Conservation (phyloP, 2,113 vertebrate genomes). For the Gopherus flavomarginatus region DNA sequence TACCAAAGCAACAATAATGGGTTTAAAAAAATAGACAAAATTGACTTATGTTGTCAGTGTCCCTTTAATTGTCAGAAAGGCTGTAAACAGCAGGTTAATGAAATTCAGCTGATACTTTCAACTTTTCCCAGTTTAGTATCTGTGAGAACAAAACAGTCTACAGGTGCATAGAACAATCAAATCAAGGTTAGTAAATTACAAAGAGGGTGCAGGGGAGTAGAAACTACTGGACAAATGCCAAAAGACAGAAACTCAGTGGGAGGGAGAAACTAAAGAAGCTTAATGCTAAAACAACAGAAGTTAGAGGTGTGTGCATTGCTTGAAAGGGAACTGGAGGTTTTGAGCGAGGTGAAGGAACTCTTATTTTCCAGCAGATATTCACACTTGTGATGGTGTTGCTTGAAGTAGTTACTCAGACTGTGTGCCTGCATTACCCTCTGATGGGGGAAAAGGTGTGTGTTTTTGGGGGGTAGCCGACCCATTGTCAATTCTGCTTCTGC, state of each 20-base stretch:
- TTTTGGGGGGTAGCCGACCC: background rate
- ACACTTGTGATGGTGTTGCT: too few relatives aligned
- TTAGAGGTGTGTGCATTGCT: too few relatives aligned
- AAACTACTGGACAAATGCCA: background rate
- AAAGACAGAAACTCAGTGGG: background rate
- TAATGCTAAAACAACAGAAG: background rate
- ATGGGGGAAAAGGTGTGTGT: background rate
- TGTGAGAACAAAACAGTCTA: background rate
- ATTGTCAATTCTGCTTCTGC: background rate
- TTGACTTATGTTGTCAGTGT: background rate
- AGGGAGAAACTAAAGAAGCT: background rate
- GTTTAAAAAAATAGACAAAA: background rate
- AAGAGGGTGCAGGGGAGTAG: background rate
- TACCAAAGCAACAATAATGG: background rate
- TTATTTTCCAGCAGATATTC: background rate
- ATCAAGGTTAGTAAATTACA: background rate
- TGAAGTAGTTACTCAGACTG: too few relatives aligned
- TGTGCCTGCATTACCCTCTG: background rate
- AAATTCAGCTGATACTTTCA: too few relatives aligned
- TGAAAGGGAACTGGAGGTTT: too few relatives aligned
- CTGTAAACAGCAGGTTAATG: background rate
- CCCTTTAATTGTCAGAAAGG: background rate
- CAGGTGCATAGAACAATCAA: background rate
- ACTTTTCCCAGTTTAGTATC: background rate
- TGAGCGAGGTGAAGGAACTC: too few relatives aligned